Conservation (phyloP, 1,140 invertebrate genomes). For the Drosophila suzukii region DNA sequence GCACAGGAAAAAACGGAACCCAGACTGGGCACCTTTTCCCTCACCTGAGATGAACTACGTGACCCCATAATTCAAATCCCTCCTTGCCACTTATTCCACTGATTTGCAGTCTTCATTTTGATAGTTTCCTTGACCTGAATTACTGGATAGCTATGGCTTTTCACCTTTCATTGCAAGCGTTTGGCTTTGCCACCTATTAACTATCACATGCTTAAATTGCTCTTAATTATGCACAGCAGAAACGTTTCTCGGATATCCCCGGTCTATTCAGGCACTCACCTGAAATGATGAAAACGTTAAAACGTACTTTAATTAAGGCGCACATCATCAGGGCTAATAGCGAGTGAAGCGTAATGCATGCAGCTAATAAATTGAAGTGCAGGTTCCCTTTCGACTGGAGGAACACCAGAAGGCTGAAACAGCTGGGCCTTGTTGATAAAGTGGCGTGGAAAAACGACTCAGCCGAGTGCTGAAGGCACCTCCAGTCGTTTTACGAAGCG, state of each 20-base stretch:
- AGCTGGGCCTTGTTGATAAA: constrained; percentile 74
- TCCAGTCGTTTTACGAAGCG: constrained; percentile 32
- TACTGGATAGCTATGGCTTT: constrained; percentile 51
- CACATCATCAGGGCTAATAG: constrained; percentile 38
- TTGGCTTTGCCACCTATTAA: constrained; percentile 22
- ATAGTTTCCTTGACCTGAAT: constrained; percentile 79
- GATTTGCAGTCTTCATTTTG: constrained; percentile 55
- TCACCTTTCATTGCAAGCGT: not conserved
- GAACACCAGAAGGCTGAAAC: constrained; percentile 32
- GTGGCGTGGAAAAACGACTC: constrained; percentile 43
- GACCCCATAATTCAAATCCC: constrained; percentile 6
- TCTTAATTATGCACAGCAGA: constrained; percentile 55
- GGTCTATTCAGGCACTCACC: constrained; percentile 3
- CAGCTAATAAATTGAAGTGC: constrained; percentile 53
- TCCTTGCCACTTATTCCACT: constrained; percentile 8
- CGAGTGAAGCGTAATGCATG: constrained; percentile 49
- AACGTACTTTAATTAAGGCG: constrained; percentile 60
- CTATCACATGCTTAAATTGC: constrained; percentile 38
- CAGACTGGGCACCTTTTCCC: constrained; percentile 9
- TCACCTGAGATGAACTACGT: constrained; percentile 27
- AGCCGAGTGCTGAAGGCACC: constrained; percentile 56
- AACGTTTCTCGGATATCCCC: constrained; percentile 23
- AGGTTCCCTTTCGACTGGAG: not conserved
- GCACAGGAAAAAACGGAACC: not conserved
- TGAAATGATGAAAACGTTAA: constrained; percentile 69